Percentiles rank a stretch among this genome's conserved stretches.
phyloP scores from a whole-genome alignment of 2,888 invertebrate genomes.

The Minunthozetes semirufus region DNA sequence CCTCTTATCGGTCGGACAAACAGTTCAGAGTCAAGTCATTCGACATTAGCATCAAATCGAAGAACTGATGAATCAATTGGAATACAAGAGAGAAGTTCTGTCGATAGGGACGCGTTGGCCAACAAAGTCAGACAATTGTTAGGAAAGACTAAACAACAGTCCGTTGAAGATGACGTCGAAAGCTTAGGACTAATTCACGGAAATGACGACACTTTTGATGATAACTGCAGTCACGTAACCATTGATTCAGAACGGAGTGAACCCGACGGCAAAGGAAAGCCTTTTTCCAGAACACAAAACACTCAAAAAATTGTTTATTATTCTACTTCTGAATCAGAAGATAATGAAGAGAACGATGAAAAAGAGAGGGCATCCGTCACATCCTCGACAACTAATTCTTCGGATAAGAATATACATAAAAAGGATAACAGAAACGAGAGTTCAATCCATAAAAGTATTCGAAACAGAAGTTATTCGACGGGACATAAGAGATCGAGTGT shows the following conservation, averaged over 20 bases:
- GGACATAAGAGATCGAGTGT: neutral
- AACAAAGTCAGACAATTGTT: neutral
- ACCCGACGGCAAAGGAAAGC: constrained; percentile 25
- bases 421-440: neutral
- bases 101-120: constrained; percentile 10
- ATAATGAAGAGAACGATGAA: neutral
- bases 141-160: neutral
- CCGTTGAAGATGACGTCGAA: neutral
- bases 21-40: neutral
- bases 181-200: neutral
- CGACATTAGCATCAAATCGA: neutral
- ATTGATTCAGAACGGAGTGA: constrained; percentile 5
- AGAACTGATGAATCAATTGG: neutral
- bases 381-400: neutral
- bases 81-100: neutral
- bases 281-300: neutral
- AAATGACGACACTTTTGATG: neutral
- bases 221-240: neutral
- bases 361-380: neutral
- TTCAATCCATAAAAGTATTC: neutral
- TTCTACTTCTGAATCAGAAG: constrained; percentile 13
- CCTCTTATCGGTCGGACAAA: constrained; percentile 10
- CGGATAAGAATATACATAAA: neutral
- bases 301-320: constrained; percentile 1
- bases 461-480: constrained; percentile 4